phyloP scores from a whole-genome alignment of 2,888 invertebrate species.

The Hirtodrosophila confusa region DNA sequence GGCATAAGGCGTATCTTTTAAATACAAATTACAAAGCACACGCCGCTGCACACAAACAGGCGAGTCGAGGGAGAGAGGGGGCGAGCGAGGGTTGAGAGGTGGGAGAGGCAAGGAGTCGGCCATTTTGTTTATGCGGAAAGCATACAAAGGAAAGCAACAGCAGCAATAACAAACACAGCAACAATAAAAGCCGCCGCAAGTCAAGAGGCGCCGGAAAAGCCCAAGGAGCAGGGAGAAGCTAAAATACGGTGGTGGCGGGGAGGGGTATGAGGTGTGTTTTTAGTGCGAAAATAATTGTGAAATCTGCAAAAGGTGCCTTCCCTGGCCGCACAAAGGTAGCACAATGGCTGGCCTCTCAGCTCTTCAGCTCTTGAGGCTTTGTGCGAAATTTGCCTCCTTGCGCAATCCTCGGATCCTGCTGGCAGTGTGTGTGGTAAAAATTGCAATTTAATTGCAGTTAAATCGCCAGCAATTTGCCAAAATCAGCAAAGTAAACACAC shows the following conservation, averaged over 20 bases:
- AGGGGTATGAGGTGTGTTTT: constrained; percentile 40
- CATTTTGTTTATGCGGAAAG: constrained; percentile 69
- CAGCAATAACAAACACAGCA: constrained; percentile 45
- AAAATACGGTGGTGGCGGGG: constrained; percentile 13
- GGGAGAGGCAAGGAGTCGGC: constrained; percentile 58
- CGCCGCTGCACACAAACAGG: constrained; percentile 44
- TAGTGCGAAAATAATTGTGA: constrained; percentile 78
- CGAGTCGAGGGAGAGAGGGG: neutral
- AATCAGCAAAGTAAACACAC: constrained; percentile 55
- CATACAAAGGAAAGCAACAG: constrained; percentile 64
- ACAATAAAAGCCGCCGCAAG: constrained; percentile 25
- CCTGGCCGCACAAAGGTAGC: constrained; percentile 61
- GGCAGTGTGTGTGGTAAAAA: constrained; percentile 64
- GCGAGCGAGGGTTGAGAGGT: constrained; percentile 4
- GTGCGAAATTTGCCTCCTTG: constrained; percentile 45
- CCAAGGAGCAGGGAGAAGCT: constrained; percentile 52
- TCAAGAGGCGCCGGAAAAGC: constrained; percentile 58
- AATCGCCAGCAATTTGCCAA: constrained; percentile 78
- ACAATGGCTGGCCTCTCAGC: constrained; percentile 28
- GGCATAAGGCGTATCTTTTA: constrained; percentile 62
- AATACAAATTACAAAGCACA: constrained; percentile 75
- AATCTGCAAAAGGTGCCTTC: constrained; percentile 55
- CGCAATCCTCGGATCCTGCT: constrained; percentile 21
- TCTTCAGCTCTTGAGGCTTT: constrained; percentile 38
- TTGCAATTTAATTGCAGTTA: constrained; percentile 81